Base-by-base conservation (phyloP, 2,113 vertebrate species). In the Myodes glareolus region DNA sequence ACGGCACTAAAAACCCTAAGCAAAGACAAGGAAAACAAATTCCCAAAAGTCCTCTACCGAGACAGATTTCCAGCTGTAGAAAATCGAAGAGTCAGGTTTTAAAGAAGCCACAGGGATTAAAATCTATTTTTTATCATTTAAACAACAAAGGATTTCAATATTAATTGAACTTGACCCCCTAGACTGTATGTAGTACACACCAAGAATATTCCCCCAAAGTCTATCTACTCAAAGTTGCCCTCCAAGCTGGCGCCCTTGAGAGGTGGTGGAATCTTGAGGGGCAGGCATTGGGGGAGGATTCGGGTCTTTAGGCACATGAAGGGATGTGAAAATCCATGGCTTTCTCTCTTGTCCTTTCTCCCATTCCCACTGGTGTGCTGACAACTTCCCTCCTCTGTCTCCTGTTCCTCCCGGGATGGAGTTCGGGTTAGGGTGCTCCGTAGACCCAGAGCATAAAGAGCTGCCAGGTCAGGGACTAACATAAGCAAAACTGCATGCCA, bases 351-450 rank as follows among this genome's bases (percentile, higher is more conserved):
- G 68, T 39, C 3, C 47, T 52, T 70, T 14, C 55, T 27, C 1
- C 16, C 1, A 1, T 45, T 61, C 45, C 10, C 14, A 52, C 21
- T 3, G 4, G 36, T 39, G 0, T 9, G 5, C 12, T 77, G 11
- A 87, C 45, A 36, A 1, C 5, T 29, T 17, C 52, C 4, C 9
- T 12, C 13, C 25, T 31, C 16, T 67, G 10, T 10, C 17, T 31
- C 45, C 27, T 19, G 9, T 3, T 91, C 6, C 6, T 25, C 17
- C 3, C 45, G 61, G 11, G 16, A 10, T 21, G 13, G 7, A 3
- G 13, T 85, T 58, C 21, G 19, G 58, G 58, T 58, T 58, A 58
- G 58, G 42, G 4, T 61, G 50, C 16, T 21, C 31, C 31, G 2
- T 11, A 21, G 39, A 42, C 70, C 10, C 23, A 65, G 65, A 61